Percentiles rank a stretch among this genome's conserved stretches.
Evolutionary conservation across 2,888 invertebrate species (phyloP).

Genomic region (Sphecodes monilicornis): DNA sequence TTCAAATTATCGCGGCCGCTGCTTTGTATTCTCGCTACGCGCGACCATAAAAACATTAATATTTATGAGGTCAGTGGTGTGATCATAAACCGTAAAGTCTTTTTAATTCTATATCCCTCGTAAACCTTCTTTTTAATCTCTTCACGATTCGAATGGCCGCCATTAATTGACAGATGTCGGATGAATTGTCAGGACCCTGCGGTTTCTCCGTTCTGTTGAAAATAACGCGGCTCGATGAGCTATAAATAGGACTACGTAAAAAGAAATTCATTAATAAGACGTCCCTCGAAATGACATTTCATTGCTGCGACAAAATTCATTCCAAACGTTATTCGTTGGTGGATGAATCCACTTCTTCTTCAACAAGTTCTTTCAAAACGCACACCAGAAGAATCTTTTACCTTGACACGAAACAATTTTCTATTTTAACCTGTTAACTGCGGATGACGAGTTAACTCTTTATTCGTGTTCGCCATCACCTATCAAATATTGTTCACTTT

Average conservation of each 20-base stretch:
- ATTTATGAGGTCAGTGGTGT: constrained; percentile 61
- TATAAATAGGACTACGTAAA: not conserved
- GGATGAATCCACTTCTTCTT: too few species aligned
- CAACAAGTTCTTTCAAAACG: not conserved
- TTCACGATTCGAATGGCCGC: not conserved
- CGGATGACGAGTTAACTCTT: not conserved
- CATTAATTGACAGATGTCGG: constrained; percentile 23
- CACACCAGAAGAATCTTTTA: not conserved
- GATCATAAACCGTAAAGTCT: constrained; percentile 66
- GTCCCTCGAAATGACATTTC: not conserved
- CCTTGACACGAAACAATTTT: too few species aligned
- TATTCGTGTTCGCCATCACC: too few species aligned
- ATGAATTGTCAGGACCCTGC: not conserved
- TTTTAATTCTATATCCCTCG: constrained; percentile 72
- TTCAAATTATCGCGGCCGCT: not conserved
- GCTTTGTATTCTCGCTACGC: constrained; percentile 1
- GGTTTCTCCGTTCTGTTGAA: not conserved
- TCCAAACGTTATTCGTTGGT: not conserved
- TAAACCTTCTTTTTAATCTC: constrained; percentile 62
- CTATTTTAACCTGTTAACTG: not conserved
- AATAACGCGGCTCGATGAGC: not conserved
- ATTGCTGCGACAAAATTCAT: not conserved
- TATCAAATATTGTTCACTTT: too few species aligned
- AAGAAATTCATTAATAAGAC: not conserved
- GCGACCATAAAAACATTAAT: constrained; percentile 65